Evolutionary conservation across 1,140 invertebrate species (phyloP).

Genomic region (Drosophila subobscura): DNA sequence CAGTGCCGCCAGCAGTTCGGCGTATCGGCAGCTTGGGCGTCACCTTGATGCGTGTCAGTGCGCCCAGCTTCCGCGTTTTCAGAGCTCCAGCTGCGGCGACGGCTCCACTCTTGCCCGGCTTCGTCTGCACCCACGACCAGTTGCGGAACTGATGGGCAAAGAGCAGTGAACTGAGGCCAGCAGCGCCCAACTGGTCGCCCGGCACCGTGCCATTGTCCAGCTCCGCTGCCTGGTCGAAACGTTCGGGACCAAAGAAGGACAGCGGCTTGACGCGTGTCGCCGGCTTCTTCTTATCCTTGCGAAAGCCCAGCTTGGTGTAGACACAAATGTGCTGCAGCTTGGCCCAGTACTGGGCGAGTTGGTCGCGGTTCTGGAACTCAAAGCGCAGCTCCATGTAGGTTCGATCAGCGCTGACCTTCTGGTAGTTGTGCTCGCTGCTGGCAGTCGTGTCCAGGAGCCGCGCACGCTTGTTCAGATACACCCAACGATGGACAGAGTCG

Average conservation of each 20-base stretch:
- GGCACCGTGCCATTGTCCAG: conserved; percentile 86
- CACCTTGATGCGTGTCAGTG: conserved; percentile 46
- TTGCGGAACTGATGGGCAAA: conserved; percentile 89
- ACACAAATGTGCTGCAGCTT: conserved; percentile 88
- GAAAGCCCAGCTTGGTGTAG: conserved; percentile 87
- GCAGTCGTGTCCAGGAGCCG: conserved; percentile 88
- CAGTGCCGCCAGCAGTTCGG: neutral
- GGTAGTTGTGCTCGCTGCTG: conserved; percentile 86
- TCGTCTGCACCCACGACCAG: conserved; percentile 85
- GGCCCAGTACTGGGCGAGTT: conserved; percentile 90
- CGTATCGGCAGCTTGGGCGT: conserved; percentile 31
- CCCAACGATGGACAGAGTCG: conserved; percentile 86
- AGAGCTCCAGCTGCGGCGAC: neutral
- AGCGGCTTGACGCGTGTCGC: conserved; percentile 27
- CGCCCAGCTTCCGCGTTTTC: conserved; percentile 24
- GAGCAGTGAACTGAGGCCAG: conserved; percentile 88
- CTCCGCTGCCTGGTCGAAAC: conserved; percentile 57
- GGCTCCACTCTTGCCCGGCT: conserved; percentile 6
- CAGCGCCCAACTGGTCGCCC: conserved; percentile 89
- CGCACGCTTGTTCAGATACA: conserved; percentile 88
- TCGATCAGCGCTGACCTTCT: conserved; percentile 85
- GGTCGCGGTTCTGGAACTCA: conserved; percentile 85
- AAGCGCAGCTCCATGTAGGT: conserved; percentile 86
- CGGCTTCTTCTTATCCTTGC: conserved; percentile 22
- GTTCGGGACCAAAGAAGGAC: conserved; percentile 48